Base-by-base conservation (phyloP, 2,888 invertebrate genomes). In the Epinotia demarniana region DNA sequence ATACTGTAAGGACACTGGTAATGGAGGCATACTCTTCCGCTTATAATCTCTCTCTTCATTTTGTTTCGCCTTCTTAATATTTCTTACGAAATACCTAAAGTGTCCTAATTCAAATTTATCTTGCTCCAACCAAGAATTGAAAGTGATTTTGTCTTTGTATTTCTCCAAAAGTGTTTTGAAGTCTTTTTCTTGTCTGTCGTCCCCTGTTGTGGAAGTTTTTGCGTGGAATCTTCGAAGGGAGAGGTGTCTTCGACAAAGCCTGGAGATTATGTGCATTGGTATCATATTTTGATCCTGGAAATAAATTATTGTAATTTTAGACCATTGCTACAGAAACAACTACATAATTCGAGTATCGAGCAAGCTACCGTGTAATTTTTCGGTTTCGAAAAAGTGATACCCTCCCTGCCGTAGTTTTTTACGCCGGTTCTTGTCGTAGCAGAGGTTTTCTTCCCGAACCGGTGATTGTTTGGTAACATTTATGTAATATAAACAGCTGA, bases 1-100 rank as follows among this genome's bases (percentile, higher is more conserved):
- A 86, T 95, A 95, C 81, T 95, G 93, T 76, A 96, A 83, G 0
- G 94, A 85, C 4, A 95, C 68, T 0, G 96, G 96, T 66, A 95
- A 82, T 0, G 95, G 94, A 23, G 93, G 88, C 53, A 90, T 85
- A 61, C 81, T 83, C 71, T 82, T 89, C 62, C 87, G 84, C 16
- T 85, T 76, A n/a, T 81, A 80, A 5, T 87, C 81, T 39, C 83
- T 83, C 33, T 77, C 57, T 67, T 83, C 76, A 2, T 81, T 79
- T 66, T 78, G 77, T 77, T 88, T 90, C 1, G 90, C 90, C 80
- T 80, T 84, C 78, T 85, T 88, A n/a, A 88, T 72, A 43, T 80
- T 82, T 86, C 89, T 91, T 60, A 87, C 75, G 75, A 91, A 80
- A 85, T 91, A 88, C 81, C 87, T 90, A 77, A 85, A 90, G 78